Percentiles rank a stretch among this genome's conserved stretches.
Conservation (phyloP, 2,113 vertebrate genomes). For the Corythaeola cristata region DNA sequence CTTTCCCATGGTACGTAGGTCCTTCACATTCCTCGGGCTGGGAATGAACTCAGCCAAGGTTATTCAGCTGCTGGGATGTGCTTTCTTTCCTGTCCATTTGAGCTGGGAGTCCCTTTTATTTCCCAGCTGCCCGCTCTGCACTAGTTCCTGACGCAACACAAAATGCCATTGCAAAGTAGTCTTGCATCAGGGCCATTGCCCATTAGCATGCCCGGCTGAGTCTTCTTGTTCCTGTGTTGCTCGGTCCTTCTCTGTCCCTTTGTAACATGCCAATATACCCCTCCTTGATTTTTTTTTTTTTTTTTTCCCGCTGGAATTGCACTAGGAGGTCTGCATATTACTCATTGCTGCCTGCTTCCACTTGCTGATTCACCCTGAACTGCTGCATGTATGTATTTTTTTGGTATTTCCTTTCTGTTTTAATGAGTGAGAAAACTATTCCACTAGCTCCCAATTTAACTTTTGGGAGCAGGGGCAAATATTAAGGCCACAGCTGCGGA, state of each 20-base stretch:
- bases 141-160: background rate
- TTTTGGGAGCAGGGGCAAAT: background rate
- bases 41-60: background rate
- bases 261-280: background rate
- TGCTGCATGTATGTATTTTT: background rate
- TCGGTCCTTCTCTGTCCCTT: background rate
- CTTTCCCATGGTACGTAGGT: background rate
- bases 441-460: background rate
- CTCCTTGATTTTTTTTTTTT: too few relatives aligned
- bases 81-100: background rate
- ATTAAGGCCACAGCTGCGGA: background rate
- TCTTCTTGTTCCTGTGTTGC: background rate
- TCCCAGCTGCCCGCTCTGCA: background rate
- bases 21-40: background rate
- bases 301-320: background rate
- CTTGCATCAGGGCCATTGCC: background rate
- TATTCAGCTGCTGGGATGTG: background rate
- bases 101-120: background rate
- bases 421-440: background rate
- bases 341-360: background rate
- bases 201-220: background rate
- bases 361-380: conserved; percentile 7
- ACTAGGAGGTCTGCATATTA: background rate
- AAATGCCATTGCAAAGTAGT: background rate
- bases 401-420: background rate